phyloP scores from a whole-genome alignment of 2,888 invertebrate genomes.

The Brachynemurus nebulosus region DNA sequence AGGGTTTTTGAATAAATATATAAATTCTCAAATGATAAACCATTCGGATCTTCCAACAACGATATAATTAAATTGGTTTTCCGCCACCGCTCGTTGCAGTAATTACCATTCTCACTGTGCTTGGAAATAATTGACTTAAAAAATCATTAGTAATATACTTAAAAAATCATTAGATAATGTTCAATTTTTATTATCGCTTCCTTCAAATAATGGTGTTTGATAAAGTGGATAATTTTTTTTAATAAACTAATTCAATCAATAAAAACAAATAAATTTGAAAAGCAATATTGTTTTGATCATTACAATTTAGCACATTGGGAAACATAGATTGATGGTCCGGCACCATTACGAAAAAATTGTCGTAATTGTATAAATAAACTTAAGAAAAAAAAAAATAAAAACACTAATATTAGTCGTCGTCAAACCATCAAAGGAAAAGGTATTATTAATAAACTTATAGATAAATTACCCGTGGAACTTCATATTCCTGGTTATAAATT shows the following conservation, averaged over 20 bases:
- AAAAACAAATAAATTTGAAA: no score
- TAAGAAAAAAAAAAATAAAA: neutral
- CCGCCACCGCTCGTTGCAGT: neutral
- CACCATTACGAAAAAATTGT: neutral
- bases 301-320: no score
- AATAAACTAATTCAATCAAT: no score
- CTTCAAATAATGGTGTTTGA: no score
- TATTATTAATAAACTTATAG: neutral
- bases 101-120: neutral
- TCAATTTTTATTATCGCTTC: no score
- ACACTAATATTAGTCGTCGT: no score
- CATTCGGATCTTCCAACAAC: neutral
- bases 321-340: slow-evolving; percentile 2
- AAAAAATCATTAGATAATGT: no score
- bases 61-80: neutral
- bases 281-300: no score
- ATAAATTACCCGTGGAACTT: neutral
- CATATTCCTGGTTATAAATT: neutral
- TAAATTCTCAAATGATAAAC: neutral
- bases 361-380: neutral
- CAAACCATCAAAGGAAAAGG: neutral
- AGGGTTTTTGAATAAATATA: neutral
- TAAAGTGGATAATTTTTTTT: no score
- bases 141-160: no score
- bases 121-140: slow-evolving; percentile 1